Evolutionary conservation across 2,797 vertebrate genomes (phyloP).

Genomic region (Falco berigora): DNA sequence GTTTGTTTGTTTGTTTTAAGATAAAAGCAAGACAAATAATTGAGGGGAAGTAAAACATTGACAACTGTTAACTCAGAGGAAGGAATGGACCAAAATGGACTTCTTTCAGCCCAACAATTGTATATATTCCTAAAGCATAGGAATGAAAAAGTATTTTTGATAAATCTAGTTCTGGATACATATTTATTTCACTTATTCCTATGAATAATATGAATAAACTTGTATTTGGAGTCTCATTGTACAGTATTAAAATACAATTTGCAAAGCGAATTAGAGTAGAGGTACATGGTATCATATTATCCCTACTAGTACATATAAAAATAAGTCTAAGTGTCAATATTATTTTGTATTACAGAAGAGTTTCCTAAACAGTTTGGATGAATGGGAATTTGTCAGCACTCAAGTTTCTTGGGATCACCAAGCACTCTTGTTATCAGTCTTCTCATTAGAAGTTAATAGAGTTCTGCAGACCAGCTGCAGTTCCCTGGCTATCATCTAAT

Average conservation of each 20-base stretch:
- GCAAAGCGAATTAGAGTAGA: constrained; percentile 1
- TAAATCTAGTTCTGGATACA: constrained; percentile 40
- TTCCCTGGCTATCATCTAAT: not conserved
- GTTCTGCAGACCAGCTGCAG: not conserved
- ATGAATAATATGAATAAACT: constrained; percentile 23
- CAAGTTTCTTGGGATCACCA: not conserved
- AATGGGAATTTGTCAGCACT: not conserved
- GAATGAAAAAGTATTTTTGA: constrained; percentile 58
- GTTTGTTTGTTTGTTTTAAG: constrained; percentile 34
- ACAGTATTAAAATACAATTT: constrained; percentile 43
- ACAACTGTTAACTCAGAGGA: constrained; percentile 26
- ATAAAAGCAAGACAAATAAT: not conserved
- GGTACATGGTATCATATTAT: constrained; percentile 8
- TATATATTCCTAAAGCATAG: constrained; percentile 50
- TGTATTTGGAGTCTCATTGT: constrained; percentile 45
- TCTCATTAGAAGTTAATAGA: not conserved
- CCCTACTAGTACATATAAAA: constrained; percentile 9
- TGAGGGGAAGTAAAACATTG: not conserved
- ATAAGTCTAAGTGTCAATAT: not conserved
- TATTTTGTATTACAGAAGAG: constrained; percentile 11
- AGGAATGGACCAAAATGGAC: constrained; percentile 34
- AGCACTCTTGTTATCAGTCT: not conserved
- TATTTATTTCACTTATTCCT: constrained; percentile 52
- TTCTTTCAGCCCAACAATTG: constrained; percentile 24
- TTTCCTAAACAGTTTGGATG: not conserved